A percentile compares a stretch with the other conserved stretches of the same genome.
Evolutionary conservation across 92 coral and sea anemone species (phyloP).

Genomic region (Zoanthus sociatus): DNA sequence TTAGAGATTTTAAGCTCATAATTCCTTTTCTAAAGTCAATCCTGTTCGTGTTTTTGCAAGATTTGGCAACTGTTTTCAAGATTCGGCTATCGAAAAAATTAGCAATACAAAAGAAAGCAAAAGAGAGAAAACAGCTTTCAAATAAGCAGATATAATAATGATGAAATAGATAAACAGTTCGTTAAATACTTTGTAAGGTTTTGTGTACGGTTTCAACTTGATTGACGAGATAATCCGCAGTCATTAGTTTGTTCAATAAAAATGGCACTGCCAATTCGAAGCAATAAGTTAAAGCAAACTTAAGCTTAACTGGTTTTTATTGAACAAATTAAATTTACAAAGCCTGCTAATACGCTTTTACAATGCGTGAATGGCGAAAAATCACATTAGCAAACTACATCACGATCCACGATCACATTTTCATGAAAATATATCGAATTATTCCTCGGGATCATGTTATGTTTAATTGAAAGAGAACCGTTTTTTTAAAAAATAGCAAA

Average conservation of each 20-base stretch:
- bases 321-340: conserved; percentile 45
- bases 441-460: conserved; percentile 9
- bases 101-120: background rate
- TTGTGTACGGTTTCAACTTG: conserved; percentile 42
- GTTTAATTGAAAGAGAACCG: conserved; percentile 58
- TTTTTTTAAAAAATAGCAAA: conserved; percentile 62
- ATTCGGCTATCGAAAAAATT: background rate
- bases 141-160: conserved; percentile 12
- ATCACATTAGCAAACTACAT: conserved; percentile 56
- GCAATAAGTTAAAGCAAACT: conserved; percentile 40
- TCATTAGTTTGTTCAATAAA: conserved; percentile 44
- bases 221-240: conserved; percentile 81
- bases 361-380: conserved; percentile 52
- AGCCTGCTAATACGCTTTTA: conserved; percentile 23
- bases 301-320: conserved; percentile 38
- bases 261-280: conserved; percentile 18
- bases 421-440: conserved; percentile 38
- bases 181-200: background rate
- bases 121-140: background rate
- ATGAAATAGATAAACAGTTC: conserved; percentile 10
- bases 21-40: conserved; percentile 58
- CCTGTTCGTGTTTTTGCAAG: conserved; percentile 36
- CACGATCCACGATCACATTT: conserved; percentile 12
- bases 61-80: background rate
- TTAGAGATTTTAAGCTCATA: conserved; percentile 62